Conservation (phyloP, 2,113 vertebrate species). For the Theristicus caerulescens region DNA sequence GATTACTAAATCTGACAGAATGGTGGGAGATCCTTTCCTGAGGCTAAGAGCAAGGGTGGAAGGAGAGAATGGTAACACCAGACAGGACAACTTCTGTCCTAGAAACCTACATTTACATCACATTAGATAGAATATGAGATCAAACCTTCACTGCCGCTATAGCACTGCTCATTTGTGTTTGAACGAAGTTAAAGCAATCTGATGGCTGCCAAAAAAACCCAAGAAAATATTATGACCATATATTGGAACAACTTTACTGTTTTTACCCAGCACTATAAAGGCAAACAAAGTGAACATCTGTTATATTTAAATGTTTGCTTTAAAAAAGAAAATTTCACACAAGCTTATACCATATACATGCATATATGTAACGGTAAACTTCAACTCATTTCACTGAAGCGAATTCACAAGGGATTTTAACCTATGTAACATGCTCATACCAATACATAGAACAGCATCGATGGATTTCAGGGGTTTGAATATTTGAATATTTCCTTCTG, state of each 20-base stretch:
- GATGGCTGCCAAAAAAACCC: background rate
- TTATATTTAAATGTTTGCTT: background rate
- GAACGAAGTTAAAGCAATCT: background rate
- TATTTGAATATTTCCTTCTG: background rate
- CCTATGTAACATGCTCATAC: background rate
- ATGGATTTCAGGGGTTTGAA: background rate
- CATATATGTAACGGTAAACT: background rate
- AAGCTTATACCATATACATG: background rate
- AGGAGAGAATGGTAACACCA: background rate
- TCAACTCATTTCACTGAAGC: background rate
- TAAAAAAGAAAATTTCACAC: background rate
- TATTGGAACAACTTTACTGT: background rate
- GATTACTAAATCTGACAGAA: background rate
- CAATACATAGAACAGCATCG: background rate
- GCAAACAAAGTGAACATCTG: constrained; percentile 23
- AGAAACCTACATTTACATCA: background rate
- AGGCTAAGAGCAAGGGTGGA: background rate
- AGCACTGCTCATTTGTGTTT: background rate
- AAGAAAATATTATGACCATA: constrained; percentile 1
- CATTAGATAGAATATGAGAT: background rate
- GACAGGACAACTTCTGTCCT: background rate
- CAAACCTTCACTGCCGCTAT: background rate
- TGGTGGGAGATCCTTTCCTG: background rate
- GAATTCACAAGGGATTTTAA: background rate
- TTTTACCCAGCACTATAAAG: background rate